Percentiles rank a stretch among this genome's conserved stretches.
Conservation (phyloP, 2,888 invertebrate genomes). For the Pyrgus malvae region DNA sequence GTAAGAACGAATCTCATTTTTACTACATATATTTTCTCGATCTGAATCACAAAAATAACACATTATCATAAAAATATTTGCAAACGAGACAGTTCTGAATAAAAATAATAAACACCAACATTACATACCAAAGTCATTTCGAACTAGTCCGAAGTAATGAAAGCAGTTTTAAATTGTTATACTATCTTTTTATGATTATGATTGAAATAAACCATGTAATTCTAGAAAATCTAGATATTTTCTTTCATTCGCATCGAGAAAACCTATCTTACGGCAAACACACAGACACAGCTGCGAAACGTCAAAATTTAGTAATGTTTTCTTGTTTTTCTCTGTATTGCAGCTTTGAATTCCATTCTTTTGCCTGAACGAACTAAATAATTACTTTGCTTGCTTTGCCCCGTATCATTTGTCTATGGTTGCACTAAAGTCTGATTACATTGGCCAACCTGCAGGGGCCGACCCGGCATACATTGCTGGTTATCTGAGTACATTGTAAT, state of each 20-base stretch:
- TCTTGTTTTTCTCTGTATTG: not conserved
- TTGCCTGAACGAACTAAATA: too few species aligned
- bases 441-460: too few species aligned
- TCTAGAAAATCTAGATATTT: conserved; percentile 5
- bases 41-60: not conserved
- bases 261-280: conserved; percentile 33
- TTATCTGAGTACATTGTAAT: too few species aligned
- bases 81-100: conserved; percentile 4
- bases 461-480: too few species aligned
- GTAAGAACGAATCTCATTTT: conserved; percentile 6
- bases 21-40: not conserved
- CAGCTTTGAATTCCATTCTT: too few species aligned
- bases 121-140: conserved; percentile 38
- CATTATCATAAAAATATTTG: conserved; percentile 7
- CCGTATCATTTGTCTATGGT: too few species aligned
- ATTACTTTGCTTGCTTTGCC: too few species aligned
- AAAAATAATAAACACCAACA: conserved; percentile 30
- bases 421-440: too few species aligned
- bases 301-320: conserved; percentile 51
- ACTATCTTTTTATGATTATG: not conserved
- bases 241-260: conserved; percentile 6
- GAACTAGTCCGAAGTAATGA: conserved; percentile 8
- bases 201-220: not conserved
- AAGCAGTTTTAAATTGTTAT: not conserved
- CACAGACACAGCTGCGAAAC: conserved; percentile 67